Conservation (phyloP, 1,140 invertebrate species). For the Potamilus streckersoni region DNA sequence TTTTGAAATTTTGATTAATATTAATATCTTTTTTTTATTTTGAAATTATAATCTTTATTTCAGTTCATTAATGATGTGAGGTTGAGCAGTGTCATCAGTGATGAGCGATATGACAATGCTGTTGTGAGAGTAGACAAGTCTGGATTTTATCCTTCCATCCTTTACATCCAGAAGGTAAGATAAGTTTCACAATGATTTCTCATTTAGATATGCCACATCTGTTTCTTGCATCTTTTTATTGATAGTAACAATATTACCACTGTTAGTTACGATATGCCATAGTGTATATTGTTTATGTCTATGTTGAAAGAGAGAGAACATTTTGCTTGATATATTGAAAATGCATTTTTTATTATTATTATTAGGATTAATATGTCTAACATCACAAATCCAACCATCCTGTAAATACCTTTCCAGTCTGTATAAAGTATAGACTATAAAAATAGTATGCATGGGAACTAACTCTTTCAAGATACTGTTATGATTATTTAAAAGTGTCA, state of each 20-base stretch:
- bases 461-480: too few relatives aligned
- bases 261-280: too few relatives aligned
- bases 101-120: conserved; percentile 61
- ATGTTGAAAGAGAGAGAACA: too few relatives aligned
- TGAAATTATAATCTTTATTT: conserved; percentile 1
- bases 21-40: background rate
- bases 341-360: background rate
- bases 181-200: background rate
- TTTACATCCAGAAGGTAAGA: conserved; percentile 58
- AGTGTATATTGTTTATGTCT: too few relatives aligned
- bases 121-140: conserved; percentile 55
- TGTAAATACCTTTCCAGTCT: conserved; percentile 1
- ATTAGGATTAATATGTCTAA: background rate
- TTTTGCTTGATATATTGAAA: too few relatives aligned
- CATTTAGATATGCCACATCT: background rate
- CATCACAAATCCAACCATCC: background rate
- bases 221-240: background rate
- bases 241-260: too few relatives aligned
- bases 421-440: too few relatives aligned
- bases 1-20: too few relatives aligned
- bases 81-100: conserved; percentile 63
- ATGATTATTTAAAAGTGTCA: too few relatives aligned
- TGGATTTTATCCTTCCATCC: conserved; percentile 63
- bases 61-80: conserved; percentile 50
- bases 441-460: too few relatives aligned